Percentiles rank a stretch among this genome's conserved stretches.
Conservation (phyloP, 2,113 vertebrate genomes). For the Bagarius yarrelli region DNA sequence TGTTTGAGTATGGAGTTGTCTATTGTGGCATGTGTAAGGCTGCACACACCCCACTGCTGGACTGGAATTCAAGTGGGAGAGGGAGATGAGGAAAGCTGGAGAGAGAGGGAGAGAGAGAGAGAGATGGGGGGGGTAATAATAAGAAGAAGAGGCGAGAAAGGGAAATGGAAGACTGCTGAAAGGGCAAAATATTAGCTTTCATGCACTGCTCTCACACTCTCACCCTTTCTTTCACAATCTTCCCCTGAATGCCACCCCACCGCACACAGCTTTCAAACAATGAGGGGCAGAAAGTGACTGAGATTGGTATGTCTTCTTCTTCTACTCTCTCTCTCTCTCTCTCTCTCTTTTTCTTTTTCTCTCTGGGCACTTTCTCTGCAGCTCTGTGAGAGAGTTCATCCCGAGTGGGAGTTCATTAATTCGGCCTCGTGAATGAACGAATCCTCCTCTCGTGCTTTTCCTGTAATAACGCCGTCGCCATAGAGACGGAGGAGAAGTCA, state of each 20-base stretch:
- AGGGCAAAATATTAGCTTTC: conserved; percentile 50
- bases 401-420: conserved; percentile 87
- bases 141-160: conserved; percentile 27
- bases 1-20: conserved; percentile 62
- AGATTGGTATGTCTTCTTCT: conserved; percentile 13
- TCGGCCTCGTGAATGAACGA: conserved; percentile 79
- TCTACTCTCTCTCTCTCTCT: conserved; percentile 27
- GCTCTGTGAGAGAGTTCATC: conserved; percentile 71
- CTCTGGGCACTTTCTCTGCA: background rate
- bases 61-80: conserved; percentile 61
- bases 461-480: conserved; percentile 81
- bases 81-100: conserved; percentile 42
- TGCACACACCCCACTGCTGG: conserved; percentile 32
- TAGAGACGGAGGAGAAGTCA: conserved; percentile 73
- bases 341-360: conserved; percentile 25
- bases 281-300: conserved; percentile 17
- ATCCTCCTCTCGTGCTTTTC: conserved; percentile 80
- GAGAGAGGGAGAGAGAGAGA: conserved; percentile 44
- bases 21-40: conserved; percentile 41
- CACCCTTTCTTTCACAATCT: conserved; percentile 69
- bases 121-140: background rate
- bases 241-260: conserved; percentile 66
- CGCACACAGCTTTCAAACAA: conserved; percentile 37
- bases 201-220: conserved; percentile 66
- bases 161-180: conserved; percentile 51